These are phyloP conservation scores for Miniopterus natalensis DNA, from an alignment of 2,113 vertebrate species.

Conservation along the genomic window DNA sequence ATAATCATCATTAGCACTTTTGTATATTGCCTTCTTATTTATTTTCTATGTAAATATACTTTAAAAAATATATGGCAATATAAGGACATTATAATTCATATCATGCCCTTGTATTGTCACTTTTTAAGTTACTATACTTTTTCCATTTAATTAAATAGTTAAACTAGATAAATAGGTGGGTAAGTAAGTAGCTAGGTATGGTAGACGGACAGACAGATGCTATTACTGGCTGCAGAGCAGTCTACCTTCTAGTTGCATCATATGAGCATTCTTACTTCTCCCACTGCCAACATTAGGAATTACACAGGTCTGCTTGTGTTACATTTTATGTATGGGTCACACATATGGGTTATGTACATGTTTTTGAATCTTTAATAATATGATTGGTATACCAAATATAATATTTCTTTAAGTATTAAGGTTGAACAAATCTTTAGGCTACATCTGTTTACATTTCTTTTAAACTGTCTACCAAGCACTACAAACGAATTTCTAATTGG, in stretches of 20 bases:
- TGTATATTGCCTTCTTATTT: background rate
- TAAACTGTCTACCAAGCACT: background rate
- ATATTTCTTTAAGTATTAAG: background rate
- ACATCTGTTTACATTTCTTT: background rate
- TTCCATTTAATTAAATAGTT: background rate
- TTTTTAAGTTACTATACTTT: slow-evolving; percentile 7
- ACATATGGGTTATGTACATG: background rate
- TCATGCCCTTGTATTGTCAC: background rate
- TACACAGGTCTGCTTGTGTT: background rate
- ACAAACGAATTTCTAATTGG: background rate
- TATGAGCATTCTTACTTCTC: background rate
- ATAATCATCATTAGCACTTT: slow-evolving; percentile 31
- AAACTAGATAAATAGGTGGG: background rate
- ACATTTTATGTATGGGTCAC: background rate
- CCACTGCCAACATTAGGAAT: background rate
- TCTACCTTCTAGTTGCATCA: background rate
- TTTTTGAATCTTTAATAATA: slow-evolving; percentile 17
- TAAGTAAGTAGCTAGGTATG: background rate
- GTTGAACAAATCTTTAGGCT: background rate
- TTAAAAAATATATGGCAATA: background rate
- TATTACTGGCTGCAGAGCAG: background rate
- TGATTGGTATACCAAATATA: background rate
- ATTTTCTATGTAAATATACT: background rate
- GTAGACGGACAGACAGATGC: background rate
- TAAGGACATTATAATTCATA: background rate